A percentile compares a stretch with the other conserved stretches of the same genome.
Conservation (phyloP, 2,113 vertebrate genomes). For the Atractosteus spatula region DNA sequence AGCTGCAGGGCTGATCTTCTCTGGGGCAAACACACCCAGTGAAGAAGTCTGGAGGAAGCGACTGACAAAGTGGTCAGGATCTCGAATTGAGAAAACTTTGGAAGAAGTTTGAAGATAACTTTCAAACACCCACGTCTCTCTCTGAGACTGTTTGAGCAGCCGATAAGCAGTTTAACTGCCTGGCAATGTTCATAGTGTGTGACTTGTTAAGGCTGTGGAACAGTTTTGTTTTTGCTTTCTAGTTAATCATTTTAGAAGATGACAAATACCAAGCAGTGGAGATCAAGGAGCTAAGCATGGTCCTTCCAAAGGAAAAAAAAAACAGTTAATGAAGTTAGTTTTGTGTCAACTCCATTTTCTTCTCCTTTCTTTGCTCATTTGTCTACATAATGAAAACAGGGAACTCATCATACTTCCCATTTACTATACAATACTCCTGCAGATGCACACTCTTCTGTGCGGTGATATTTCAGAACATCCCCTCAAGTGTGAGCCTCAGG, state of each 20-base stretch:
- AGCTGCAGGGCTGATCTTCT: no score
- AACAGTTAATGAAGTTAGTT: conserved; percentile 24
- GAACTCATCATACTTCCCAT: conserved; percentile 34
- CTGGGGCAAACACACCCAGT: no score
- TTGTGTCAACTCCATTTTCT: conserved; percentile 36
- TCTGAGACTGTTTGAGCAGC: no score
- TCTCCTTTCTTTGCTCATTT: conserved; percentile 32
- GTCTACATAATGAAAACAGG: conserved; percentile 37
- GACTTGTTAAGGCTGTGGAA: no score
- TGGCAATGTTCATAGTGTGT: no score
- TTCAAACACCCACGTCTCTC: no score
- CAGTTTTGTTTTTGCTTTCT: no score
- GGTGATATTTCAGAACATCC: background rate
- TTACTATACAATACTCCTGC: conserved; percentile 31
- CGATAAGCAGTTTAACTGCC: no score
- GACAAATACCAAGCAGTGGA: background rate
- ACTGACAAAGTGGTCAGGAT: no score
- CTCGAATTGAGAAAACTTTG: no score
- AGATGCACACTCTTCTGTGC: conserved; percentile 14
- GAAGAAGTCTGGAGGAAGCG: no score
- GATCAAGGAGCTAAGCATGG: conserved; percentile 2
- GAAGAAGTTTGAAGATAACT: no score
- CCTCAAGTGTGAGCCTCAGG: conserved; percentile 38
- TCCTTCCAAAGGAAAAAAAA: conserved; percentile 9
- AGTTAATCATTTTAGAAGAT: background rate